A percentile compares a stretch with the other conserved stretches of the same genome.
phyloP scores from a whole-genome alignment of 2,888 invertebrate genomes.

The Drosophila subsilvestris region DNA sequence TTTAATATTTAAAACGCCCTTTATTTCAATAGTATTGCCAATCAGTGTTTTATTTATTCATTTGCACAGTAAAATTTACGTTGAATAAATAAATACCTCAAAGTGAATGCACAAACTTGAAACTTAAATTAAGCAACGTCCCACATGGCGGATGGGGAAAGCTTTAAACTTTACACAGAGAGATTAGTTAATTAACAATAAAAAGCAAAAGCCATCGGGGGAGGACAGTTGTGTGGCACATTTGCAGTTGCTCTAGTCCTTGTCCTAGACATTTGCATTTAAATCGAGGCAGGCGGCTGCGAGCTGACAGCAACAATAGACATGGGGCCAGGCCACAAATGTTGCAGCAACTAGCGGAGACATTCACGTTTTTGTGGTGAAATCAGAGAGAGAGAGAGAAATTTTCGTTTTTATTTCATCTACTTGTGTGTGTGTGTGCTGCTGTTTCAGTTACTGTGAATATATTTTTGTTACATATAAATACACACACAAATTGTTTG shows the following conservation, averaged over 20 bases:
- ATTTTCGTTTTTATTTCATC: conserved; percentile 73
- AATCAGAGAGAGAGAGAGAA: conserved; percentile 65
- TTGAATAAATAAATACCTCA: background rate
- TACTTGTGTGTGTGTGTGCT: conserved; percentile 15
- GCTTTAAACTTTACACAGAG: conserved; percentile 47
- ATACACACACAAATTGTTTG: conserved; percentile 29
- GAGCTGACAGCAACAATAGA: conserved; percentile 70
- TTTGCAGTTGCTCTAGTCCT: conserved; percentile 13
- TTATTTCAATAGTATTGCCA: background rate
- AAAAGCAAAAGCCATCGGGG: conserved; percentile 49
- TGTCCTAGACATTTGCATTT: conserved; percentile 67
- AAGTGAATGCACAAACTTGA: background rate
- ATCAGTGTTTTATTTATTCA: background rate
- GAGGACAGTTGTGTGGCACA: conserved; percentile 13
- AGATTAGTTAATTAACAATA: conserved; percentile 80
- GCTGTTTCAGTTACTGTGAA: conserved; percentile 58
- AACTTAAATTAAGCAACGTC: conserved; percentile 30
- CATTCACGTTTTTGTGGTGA: conserved; percentile 70
- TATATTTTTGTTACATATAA: conserved; percentile 60
- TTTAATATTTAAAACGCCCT: background rate
- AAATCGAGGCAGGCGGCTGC: conserved; percentile 61
- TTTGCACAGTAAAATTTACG: background rate
- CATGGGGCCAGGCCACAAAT: conserved; percentile 71
- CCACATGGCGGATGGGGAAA: conserved; percentile 56
- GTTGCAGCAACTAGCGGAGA: conserved; percentile 52